These are phyloP conservation scores for Andrena hattorfiana DNA, from an alignment of 2,888 invertebrate genomes.

Conservation along the genomic window DNA sequence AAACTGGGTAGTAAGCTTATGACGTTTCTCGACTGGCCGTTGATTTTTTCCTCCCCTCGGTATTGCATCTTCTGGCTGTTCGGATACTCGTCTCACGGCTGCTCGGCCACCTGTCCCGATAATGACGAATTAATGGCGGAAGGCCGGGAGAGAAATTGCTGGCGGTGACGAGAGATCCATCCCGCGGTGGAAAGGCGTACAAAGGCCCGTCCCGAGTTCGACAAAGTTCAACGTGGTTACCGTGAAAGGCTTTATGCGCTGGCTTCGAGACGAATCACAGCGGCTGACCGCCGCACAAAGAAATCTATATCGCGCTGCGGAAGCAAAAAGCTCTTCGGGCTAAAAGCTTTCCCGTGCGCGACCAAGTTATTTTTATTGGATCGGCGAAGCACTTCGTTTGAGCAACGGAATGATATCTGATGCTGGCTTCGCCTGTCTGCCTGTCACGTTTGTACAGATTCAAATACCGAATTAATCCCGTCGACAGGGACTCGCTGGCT, in stretches of 20 bases:
- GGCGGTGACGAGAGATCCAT: not conserved
- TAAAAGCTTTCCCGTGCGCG: constrained; percentile 66
- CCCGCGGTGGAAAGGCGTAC: not conserved
- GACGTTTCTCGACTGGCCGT: no score
- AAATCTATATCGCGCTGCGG: constrained; percentile 63
- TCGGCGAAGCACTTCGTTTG: constrained; percentile 55
- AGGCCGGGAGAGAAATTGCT: constrained; percentile 16
- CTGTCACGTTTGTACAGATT: constrained; percentile 48
- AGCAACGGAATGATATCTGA: constrained; percentile 59
- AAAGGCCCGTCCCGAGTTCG: constrained; percentile 31
- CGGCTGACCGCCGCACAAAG: constrained; percentile 67
- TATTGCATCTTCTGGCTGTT: no score
- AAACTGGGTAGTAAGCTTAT: no score
- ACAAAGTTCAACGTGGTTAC: constrained; percentile 12
- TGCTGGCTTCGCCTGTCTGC: constrained; percentile 32
- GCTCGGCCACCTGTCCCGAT: not conserved
- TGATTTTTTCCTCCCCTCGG: no score
- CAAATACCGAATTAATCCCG: constrained; percentile 44
- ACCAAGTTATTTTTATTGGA: constrained; percentile 68
- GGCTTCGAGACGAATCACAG: constrained; percentile 64
- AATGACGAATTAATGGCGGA: constrained; percentile 31
- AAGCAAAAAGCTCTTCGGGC: constrained; percentile 67
- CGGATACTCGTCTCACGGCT: no score
- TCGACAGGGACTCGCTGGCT: not conserved
- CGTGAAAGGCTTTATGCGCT: constrained; percentile 56